These are phyloP conservation scores for Noctilio leporinus DNA, from an alignment of 2,113 vertebrate genomes.

Conservation along the genomic window DNA sequence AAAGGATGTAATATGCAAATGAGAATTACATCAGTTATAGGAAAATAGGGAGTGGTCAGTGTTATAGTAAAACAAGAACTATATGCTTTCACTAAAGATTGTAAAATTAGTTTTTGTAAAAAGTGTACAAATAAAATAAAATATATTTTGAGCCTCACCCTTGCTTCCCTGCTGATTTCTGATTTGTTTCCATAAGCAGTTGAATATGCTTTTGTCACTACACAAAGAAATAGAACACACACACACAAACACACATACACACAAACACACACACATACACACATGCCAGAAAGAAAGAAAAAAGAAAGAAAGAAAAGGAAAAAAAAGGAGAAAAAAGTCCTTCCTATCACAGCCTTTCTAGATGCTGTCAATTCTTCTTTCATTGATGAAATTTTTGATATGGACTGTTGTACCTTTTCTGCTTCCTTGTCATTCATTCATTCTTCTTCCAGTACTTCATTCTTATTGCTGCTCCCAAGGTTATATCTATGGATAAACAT, in stretches of 20 bases:
- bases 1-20: background rate
- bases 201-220: background rate
- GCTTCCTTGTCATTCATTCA: background rate
- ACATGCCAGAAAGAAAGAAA: no score
- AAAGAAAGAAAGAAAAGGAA: no score
- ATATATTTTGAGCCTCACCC: background rate
- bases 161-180: background rate
- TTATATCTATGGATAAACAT: background rate
- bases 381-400: background rate
- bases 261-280: no score
- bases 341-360: background rate
- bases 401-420: background rate
- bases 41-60: background rate
- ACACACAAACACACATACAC: background rate
- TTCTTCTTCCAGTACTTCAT: background rate
- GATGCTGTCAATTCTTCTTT: background rate
- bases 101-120: background rate
- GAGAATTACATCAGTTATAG: background rate
- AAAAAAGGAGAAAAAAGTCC: background rate
- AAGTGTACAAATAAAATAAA: background rate
- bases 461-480: background rate
- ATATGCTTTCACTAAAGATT: background rate
- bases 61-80: background rate
- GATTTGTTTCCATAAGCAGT: background rate
- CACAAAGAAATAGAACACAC: background rate